Conservation (phyloP, 2,888 invertebrate genomes). For the Taenaris catops region DNA sequence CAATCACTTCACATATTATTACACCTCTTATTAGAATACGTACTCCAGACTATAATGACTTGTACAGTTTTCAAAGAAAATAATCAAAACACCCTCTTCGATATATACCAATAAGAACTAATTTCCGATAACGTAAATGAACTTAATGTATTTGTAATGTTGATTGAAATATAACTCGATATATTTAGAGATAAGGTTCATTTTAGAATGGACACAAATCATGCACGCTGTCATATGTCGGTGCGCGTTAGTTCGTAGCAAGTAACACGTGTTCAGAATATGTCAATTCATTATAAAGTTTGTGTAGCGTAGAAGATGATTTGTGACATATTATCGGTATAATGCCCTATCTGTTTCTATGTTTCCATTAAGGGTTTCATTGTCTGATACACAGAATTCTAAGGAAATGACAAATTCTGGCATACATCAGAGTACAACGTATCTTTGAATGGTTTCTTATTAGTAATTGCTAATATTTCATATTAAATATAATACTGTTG, state of each 20-base stretch:
- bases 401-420: slow-evolving; percentile 65
- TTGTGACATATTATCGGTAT: slow-evolving; percentile 75
- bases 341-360: slow-evolving; percentile 65
- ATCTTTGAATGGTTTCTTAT: slow-evolving; percentile 49
- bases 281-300: slow-evolving; percentile 79
- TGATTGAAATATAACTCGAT: slow-evolving; percentile 25
- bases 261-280: slow-evolving; percentile 71
- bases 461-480: slow-evolving; percentile 34
- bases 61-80: slow-evolving; percentile 21
- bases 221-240: slow-evolving; percentile 31
- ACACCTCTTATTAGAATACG: slow-evolving; percentile 35
- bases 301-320: slow-evolving; percentile 68
- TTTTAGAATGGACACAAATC: slow-evolving; percentile 21
- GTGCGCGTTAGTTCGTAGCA: slow-evolving; percentile 33
- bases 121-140: slow-evolving; percentile 28
- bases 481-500: no score
- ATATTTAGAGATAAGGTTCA: slow-evolving; percentile 24
- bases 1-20: slow-evolving; percentile 31
- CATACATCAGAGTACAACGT: slow-evolving; percentile 35
- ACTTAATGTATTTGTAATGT: slow-evolving; percentile 19
- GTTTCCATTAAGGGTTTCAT: slow-evolving; percentile 60
- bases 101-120: slow-evolving; percentile 29
- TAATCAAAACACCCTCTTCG: slow-evolving; percentile 27
- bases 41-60: slow-evolving; percentile 27
- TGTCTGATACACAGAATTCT: slow-evolving; percentile 56